Evolutionary conservation across 2,888 invertebrate species (phyloP).

Genomic region (Caenorhabditis sulstoni): DNA sequence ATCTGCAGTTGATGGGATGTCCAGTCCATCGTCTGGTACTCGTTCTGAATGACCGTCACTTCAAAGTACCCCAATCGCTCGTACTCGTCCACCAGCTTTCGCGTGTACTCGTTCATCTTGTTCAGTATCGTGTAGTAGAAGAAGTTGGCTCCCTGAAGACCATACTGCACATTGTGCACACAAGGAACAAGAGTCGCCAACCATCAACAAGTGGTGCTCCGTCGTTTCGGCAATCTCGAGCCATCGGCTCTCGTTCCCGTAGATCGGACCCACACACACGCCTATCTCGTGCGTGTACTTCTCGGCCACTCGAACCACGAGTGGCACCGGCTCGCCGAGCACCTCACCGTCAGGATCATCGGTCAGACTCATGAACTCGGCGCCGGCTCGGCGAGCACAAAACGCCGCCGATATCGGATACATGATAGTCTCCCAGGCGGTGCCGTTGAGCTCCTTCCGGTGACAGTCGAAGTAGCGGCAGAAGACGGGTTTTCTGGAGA

Average conservation of each 20-base stretch:
- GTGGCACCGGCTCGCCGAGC: constrained; percentile 14
- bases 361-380: constrained; percentile 1
- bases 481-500: constrained; percentile 9
- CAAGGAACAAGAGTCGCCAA: too few relatives aligned
- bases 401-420: constrained; percentile 13
- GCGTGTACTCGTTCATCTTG: constrained; percentile 7
- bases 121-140: constrained; percentile 22
- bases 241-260: constrained; percentile 17
- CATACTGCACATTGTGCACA: too few relatives aligned
- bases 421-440: constrained; percentile 8
- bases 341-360: background rate
- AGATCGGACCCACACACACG: constrained; percentile 28
- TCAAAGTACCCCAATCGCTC: constrained; percentile 11
- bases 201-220: constrained; percentile 27
- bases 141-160: constrained; percentile 11
- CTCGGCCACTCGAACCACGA: background rate
- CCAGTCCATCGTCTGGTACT: constrained; percentile 14
- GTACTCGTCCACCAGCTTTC: constrained; percentile 19
- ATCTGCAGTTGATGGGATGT: constrained; percentile 7
- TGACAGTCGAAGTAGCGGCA: constrained; percentile 32
- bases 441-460: constrained; percentile 5
- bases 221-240: constrained; percentile 22
- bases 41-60: constrained; percentile 16
- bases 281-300: constrained; percentile 8
- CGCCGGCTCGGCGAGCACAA: constrained; percentile 17